phyloP scores from a whole-genome alignment of 2,888 invertebrate species.

The Drymonia ruficornis region DNA sequence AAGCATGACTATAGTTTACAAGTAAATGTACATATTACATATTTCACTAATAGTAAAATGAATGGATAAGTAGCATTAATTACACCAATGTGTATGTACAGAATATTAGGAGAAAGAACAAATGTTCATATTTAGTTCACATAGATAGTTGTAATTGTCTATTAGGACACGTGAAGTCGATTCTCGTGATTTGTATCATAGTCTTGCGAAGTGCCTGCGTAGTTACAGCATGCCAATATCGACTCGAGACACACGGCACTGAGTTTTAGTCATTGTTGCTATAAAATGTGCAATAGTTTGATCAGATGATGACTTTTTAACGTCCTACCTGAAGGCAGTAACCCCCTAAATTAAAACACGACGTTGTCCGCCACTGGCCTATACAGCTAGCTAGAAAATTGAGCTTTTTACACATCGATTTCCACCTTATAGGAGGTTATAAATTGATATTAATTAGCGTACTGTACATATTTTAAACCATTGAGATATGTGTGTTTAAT shows the following conservation, averaged over 20 bases:
- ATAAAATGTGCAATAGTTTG: neutral
- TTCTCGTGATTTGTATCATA: constrained; percentile 12
- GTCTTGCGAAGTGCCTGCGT: constrained; percentile 38
- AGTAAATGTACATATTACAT: constrained; percentile 13
- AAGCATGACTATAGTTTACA: constrained; percentile 33
- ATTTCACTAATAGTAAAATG: constrained; percentile 4
- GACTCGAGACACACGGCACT: neutral
- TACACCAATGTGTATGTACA: neutral
- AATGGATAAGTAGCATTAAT: neutral
- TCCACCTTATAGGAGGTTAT: too few species aligned
- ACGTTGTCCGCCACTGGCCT: too few species aligned
- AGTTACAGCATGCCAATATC: constrained; percentile 47
- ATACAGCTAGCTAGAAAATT: too few species aligned
- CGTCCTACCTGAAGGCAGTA: too few species aligned
- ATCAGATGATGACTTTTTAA: too few species aligned
- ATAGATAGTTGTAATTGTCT: neutral
- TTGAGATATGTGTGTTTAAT: too few species aligned
- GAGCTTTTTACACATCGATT: too few species aligned
- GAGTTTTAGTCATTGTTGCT: constrained; percentile 35
- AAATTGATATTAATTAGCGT: too few species aligned
- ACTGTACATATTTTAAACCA: too few species aligned
- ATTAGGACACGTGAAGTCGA: neutral
- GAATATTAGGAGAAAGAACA: neutral
- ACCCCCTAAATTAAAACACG: too few species aligned
- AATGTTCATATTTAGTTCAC: neutral